Percentiles rank a stretch among this genome's conserved stretches.
Conservation (phyloP, 2,888 invertebrate species). For the Melieria picta region DNA sequence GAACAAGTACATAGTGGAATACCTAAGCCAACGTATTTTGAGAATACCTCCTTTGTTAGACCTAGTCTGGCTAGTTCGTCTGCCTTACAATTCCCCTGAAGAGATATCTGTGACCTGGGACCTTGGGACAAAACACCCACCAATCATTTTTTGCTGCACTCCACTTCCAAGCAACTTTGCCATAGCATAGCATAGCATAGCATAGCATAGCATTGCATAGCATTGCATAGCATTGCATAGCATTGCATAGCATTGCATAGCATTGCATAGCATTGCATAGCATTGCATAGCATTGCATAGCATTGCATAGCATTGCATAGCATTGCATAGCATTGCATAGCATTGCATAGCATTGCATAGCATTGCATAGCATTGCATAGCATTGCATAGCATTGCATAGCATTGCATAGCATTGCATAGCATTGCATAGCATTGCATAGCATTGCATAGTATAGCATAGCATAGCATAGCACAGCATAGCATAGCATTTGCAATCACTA, state of each 20-base stretch:
- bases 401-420: neutral
- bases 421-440: neutral
- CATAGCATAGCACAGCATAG: no score
- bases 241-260: neutral
- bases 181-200: conserved; percentile 4
- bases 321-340: conserved; percentile 38
- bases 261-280: conserved; percentile 3
- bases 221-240: conserved; percentile 2
- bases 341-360: neutral
- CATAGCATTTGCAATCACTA: no score
- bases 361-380: neutral
- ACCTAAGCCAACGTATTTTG: no score
- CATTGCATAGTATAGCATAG: neutral
- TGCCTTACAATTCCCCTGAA: no score
- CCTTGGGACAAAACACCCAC: no score
- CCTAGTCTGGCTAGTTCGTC: no score
- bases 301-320: conserved; percentile 27
- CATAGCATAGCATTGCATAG: conserved; percentile 5
- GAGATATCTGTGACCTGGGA: no score
- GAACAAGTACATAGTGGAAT: no score
- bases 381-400: neutral
- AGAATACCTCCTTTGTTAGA: no score
- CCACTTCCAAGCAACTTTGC: no score
- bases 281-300: neutral
- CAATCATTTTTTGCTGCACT: no score